Percentiles rank a stretch among this genome's conserved stretches.
phyloP scores from a whole-genome alignment of 1,140 invertebrate genomes.

The Mercenaria mercenaria region DNA sequence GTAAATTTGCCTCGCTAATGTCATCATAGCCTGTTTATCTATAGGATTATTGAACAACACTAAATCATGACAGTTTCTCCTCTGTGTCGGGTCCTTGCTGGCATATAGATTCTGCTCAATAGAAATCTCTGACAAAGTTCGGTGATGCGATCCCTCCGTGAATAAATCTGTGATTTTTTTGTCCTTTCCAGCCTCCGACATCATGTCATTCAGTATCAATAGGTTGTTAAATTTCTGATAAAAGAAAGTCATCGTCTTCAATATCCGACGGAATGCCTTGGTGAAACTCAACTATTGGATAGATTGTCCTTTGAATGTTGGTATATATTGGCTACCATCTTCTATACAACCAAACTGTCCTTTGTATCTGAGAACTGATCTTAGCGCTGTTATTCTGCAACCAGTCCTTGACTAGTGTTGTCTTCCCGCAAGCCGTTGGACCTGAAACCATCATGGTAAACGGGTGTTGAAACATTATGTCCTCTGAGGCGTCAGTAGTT shows the following conservation, averaged over 20 bases:
- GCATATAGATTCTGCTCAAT: background rate
- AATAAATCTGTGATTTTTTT: no score
- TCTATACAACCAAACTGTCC: no score
- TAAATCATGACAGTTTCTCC: conserved; percentile 28
- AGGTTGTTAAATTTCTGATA: background rate
- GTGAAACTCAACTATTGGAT: conserved; percentile 38
- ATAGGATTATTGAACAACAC: background rate
- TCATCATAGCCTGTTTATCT: background rate
- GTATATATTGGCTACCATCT: no score
- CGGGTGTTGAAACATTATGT: background rate
- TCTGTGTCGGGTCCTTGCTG: no score
- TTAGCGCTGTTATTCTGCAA: no score
- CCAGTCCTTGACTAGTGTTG: no score
- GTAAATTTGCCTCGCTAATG: conserved; percentile 25
- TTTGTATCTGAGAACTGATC: no score
- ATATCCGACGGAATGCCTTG: no score
- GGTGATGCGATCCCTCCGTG: no score
- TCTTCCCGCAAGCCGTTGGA: no score
- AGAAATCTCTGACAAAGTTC: background rate
- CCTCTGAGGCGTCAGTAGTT: no score
- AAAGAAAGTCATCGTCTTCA: background rate
- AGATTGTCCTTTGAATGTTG: background rate
- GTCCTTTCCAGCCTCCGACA: background rate
- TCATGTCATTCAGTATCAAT: background rate
- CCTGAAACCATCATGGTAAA: background rate